Base-by-base conservation (phyloP, 35 echinoderm and acorn worm species). In the Patiria miniata region DNA sequence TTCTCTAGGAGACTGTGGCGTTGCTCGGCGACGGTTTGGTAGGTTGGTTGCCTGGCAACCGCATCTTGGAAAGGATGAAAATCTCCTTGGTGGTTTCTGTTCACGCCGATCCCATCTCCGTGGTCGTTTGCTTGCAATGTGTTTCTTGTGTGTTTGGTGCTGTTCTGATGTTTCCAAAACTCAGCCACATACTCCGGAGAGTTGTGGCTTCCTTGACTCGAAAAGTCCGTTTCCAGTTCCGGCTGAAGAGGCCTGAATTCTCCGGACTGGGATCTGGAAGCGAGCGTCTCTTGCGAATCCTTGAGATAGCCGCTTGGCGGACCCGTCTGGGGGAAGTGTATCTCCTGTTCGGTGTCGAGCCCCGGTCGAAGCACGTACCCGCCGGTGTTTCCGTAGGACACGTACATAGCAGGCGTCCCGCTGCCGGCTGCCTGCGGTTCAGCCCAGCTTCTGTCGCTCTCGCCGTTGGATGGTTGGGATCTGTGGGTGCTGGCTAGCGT, bases 231-330 rank as follows among this genome's bases (percentile, higher is more conserved):
- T 17, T 84, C 82, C 36, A 39, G 26, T 39, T 84, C 82, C 18
- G 82, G 82, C n/a, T 16, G 30, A 36, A 84, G 44, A 19, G 82
- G 55, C 38, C 57, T 53, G 38, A 84, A 84, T 34, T 84, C 82
- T 37, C 55, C 82, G 0, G 82, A 84, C 15, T 58, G 34, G 16
- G 82, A 22, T 53, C 82, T 58, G 14, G 82, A 84, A 40, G 4
- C 42, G 12, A 47, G 12, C 42, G 12, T 47, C 29, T 73, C 65
- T 73, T 73, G 65, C 7, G 65, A 73, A 16, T 73, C 65, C 26
- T 34, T 73, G 7, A 23, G 65, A 34, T 73, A 73, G 9, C 26
- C 29, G 8, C 14, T 6, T 6, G 42, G 26, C 10, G 29, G 23
- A 73, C 65, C 29, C 2, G 19, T 73, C 26, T 30, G 65, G 19